A percentile compares a stretch with the other conserved stretches of the same genome.
phyloP scores from a whole-genome alignment of 2,888 invertebrate genomes.

The Sinohyriopsis cumingii region DNA sequence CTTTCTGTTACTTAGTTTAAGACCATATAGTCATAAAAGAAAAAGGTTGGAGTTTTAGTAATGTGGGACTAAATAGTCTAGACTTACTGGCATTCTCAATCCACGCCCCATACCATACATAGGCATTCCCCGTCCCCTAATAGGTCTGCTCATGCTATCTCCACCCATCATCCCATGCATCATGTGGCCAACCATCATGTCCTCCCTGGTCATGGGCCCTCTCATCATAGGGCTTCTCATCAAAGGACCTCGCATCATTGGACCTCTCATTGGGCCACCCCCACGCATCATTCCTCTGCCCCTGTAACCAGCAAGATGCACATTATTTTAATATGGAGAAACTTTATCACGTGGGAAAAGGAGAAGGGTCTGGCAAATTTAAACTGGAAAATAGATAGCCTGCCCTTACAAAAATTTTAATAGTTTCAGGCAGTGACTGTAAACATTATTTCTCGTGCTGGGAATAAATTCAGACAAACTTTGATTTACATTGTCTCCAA shows the following conservation, averaged over 20 bases:
- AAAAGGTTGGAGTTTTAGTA: neutral
- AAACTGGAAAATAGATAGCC: too few species aligned
- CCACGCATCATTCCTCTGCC: neutral
- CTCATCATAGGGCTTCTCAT: neutral
- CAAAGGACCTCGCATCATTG: neutral
- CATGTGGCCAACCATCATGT: neutral
- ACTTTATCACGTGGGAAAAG: too few species aligned
- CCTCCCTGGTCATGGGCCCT: neutral
- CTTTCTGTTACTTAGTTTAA: neutral
- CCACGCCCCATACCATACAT: conserved; percentile 33
- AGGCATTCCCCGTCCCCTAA: conserved; percentile 41
- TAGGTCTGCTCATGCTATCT: conserved; percentile 37
- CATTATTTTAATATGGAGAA: too few species aligned
- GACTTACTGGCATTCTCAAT: conserved; percentile 45
- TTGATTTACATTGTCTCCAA: too few species aligned
- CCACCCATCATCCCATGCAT: conserved; percentile 36
- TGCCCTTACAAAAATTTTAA: too few species aligned
- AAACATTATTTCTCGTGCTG: too few species aligned
- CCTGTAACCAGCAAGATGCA: too few species aligned
- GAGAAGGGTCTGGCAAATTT: too few species aligned
- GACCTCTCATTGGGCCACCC: neutral
- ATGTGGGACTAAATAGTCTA: neutral
- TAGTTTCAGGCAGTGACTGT: too few species aligned
- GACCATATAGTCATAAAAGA: neutral
- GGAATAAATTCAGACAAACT: too few species aligned